phyloP scores from a whole-genome alignment of 2,797 vertebrate species.

The Macroramphosus scolopax region DNA sequence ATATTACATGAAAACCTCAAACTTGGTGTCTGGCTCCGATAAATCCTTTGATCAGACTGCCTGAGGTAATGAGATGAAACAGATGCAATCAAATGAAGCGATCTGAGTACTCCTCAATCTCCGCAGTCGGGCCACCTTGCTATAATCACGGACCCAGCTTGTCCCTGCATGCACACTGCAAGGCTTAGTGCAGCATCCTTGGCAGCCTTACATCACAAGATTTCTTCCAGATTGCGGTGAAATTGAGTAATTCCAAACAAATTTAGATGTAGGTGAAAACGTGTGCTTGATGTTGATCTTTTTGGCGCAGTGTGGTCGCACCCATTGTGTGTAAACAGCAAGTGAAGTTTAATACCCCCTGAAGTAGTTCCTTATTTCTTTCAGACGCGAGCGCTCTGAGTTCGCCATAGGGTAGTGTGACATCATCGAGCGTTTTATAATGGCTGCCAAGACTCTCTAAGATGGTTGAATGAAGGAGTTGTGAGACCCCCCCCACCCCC shows the following conservation, averaged over 20 bases:
- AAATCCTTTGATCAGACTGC: too few species aligned
- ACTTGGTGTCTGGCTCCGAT: too few species aligned
- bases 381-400: conserved; percentile 16
- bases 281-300: conserved; percentile 34
- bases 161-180: conserved; percentile 23
- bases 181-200: conserved; percentile 44
- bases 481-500: conserved; percentile 34
- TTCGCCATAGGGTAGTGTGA: conserved; percentile 50
- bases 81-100: not conserved
- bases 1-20: too few species aligned
- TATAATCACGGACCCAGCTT: conserved; percentile 15
- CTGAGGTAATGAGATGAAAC: too few species aligned
- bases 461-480: conserved; percentile 32
- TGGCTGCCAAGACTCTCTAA: conserved; percentile 24
- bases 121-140: not conserved
- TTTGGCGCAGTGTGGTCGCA: conserved; percentile 46
- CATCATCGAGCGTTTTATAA: conserved; percentile 41
- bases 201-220: conserved; percentile 40
- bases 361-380: conserved; percentile 45
- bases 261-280: conserved; percentile 56
- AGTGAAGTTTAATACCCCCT: conserved; percentile 47
- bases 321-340: conserved; percentile 46
- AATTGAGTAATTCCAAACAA: conserved; percentile 63
- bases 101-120: conserved; percentile 6
- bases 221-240: conserved; percentile 57